Evolutionary conservation across 2,113 vertebrate species (phyloP).

Genomic region (Strix uralensis): DNA sequence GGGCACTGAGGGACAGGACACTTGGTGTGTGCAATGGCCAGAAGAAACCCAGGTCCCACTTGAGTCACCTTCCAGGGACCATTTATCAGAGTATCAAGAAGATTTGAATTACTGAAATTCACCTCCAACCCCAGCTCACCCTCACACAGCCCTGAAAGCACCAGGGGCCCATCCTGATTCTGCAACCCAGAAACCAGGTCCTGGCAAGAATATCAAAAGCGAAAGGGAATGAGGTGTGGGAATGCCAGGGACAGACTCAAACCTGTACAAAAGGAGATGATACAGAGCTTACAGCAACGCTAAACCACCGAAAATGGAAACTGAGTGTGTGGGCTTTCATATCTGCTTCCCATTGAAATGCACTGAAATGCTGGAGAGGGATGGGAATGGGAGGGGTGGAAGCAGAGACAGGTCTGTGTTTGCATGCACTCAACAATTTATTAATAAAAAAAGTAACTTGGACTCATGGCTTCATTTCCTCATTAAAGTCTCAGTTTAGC

Average conservation of each 20-base stretch:
- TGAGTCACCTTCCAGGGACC: not conserved
- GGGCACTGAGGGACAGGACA: not conserved
- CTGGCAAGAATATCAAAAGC: not conserved
- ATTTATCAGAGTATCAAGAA: not conserved
- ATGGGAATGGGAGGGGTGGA: not conserved
- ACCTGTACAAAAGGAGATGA: not conserved
- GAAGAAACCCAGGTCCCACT: not conserved
- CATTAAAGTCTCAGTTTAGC: not conserved
- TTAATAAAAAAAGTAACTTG: not conserved
- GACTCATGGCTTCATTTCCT: not conserved
- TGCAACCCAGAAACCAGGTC: not conserved
- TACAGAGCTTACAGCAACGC: not conserved
- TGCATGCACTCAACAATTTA: not conserved
- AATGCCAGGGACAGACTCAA: not conserved
- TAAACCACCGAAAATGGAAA: fast-evolving
- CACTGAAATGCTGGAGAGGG: not conserved
- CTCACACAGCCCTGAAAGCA: not conserved
- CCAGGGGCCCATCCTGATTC: not conserved
- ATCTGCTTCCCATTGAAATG: not conserved
- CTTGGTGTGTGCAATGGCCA: not conserved
- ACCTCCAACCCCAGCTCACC: not conserved
- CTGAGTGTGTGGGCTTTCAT: fast-evolving
- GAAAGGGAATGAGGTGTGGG: not conserved
- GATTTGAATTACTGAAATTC: not conserved
- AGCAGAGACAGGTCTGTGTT: not conserved